Base-by-base conservation (phyloP, 1,140 invertebrate genomes). In the Achroia grisella region DNA sequence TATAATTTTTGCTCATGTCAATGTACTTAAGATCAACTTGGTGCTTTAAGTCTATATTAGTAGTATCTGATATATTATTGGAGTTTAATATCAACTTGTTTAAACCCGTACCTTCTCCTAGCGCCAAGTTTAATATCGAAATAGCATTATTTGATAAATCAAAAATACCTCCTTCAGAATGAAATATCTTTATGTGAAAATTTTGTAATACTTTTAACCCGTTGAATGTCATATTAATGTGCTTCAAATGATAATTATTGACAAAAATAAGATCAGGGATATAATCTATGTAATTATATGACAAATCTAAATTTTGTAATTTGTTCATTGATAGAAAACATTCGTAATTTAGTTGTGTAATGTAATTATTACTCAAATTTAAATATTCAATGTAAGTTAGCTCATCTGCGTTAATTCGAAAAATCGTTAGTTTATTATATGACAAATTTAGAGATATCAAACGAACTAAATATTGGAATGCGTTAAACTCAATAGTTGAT, bases 261-360 rank as follows among this genome's bases (percentile, higher is more conserved):
- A 41, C 56, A 23, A 84, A 62, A 8, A 60, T 54, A 36, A 71
- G 44, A 36, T 68, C 66, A 0, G 76, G 71, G 1, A 80, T 61
- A 17, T 58, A 61, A 11, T 77, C 52, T 17, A 84, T 56, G n/a
- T 43, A 17, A 37, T 84, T 84, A 42, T 71, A 34, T 4, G 80
- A 84, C 11, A 84, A 47, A 55, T 84, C 78, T 15, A 84, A 54
- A 40, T 74, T 82, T 36, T 75, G 62, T 13, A 84, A 65, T 39
- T 68, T 72, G 4, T 32, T 53, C 78, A 84, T 81, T 0, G 41
- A 52, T 0, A 41, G 53, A 43, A 84, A 84, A 36, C 64, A 78
- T 23, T 64, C 44, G 23, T 66, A 71, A 47, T 75, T 52, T 15
- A 84, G 53, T 27, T 52, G 57, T 1, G 40, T 52, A 8, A 84